A percentile compares a stretch with the other conserved stretches of the same genome.
Conservation (phyloP, 2,888 invertebrate species). For the Clanis bilineata region DNA sequence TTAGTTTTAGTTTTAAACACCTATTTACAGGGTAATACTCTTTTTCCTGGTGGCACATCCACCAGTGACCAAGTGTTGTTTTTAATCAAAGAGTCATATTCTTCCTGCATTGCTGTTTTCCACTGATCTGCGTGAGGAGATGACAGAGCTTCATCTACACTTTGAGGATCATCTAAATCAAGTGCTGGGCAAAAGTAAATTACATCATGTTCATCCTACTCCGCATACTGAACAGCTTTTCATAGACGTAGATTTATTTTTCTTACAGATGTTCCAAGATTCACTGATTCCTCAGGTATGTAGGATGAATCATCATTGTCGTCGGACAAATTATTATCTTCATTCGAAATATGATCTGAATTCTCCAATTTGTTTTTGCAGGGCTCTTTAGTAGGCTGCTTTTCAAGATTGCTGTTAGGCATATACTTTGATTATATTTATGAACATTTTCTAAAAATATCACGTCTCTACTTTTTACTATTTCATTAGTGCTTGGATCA, state of each 20-base stretch:
- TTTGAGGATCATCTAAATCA: slow-evolving; percentile 23
- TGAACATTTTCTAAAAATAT: not conserved
- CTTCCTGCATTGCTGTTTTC: slow-evolving; percentile 23
- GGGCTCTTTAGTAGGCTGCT: not conserved
- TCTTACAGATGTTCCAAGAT: slow-evolving; percentile 18
- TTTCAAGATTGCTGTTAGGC: not conserved
- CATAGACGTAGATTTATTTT: slow-evolving; percentile 25
- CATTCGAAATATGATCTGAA: not conserved
- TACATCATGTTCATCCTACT: slow-evolving; percentile 15
- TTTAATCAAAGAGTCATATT: slow-evolving; percentile 22
- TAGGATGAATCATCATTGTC: slow-evolving; percentile 21
- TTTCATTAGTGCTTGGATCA: not conserved
- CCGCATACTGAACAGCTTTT: slow-evolving; percentile 13
- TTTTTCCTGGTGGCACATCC: slow-evolving; percentile 20
- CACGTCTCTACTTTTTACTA: not conserved
- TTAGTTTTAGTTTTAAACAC: slow-evolving; percentile 21
- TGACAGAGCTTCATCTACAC: slow-evolving; percentile 23
- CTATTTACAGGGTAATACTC: slow-evolving; percentile 20
- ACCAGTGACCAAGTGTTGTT: slow-evolving; percentile 20
- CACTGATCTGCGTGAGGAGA: slow-evolving; percentile 22
- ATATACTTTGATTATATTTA: not conserved
- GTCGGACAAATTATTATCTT: slow-evolving; percentile 12
- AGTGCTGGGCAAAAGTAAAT: slow-evolving; percentile 23
- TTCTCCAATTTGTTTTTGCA: not conserved
- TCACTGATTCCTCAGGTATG: slow-evolving; percentile 16